phyloP scores from a whole-genome alignment of 1,140 invertebrate species.

The Teleopsis dalmanni region DNA sequence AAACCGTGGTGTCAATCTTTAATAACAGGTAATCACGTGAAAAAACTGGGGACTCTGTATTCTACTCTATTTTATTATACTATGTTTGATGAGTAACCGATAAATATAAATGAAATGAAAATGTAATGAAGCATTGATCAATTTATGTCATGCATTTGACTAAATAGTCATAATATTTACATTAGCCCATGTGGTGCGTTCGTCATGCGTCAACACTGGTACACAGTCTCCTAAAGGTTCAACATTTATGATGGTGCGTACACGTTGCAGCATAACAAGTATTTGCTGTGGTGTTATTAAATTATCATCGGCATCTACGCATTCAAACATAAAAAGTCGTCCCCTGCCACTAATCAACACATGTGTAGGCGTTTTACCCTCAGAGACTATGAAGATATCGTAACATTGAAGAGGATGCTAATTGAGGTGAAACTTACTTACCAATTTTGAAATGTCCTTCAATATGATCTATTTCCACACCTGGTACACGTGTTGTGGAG shows the following conservation, averaged over 20 bases:
- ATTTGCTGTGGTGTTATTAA: conserved; percentile 38
- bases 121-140: too few species aligned
- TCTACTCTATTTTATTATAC: too few species aligned
- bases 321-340: conserved; percentile 40
- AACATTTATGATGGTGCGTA: conserved; percentile 43
- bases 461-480: conserved; percentile 52
- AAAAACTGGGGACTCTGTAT: too few species aligned
- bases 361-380: conserved; percentile 33
- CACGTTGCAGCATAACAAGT: conserved; percentile 50
- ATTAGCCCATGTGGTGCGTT: conserved; percentile 56
- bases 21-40: too few species aligned
- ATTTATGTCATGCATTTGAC: too few species aligned
- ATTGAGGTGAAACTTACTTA: conserved; percentile 1
- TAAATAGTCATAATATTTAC: too few species aligned
- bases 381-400: conserved; percentile 17
- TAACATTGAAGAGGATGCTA: not conserved
- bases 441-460: conserved; percentile 39
- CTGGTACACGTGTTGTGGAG: conserved; percentile 60
- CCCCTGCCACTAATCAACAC: conserved; percentile 53
- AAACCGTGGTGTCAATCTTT: too few species aligned
- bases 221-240: conserved; percentile 49
- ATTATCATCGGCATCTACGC: conserved; percentile 36
- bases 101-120: too few species aligned
- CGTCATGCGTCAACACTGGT: conserved; percentile 57
- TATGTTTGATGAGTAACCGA: too few species aligned